Base-by-base conservation (phyloP, 2,113 vertebrate genomes). In the Gobio gobio region DNA sequence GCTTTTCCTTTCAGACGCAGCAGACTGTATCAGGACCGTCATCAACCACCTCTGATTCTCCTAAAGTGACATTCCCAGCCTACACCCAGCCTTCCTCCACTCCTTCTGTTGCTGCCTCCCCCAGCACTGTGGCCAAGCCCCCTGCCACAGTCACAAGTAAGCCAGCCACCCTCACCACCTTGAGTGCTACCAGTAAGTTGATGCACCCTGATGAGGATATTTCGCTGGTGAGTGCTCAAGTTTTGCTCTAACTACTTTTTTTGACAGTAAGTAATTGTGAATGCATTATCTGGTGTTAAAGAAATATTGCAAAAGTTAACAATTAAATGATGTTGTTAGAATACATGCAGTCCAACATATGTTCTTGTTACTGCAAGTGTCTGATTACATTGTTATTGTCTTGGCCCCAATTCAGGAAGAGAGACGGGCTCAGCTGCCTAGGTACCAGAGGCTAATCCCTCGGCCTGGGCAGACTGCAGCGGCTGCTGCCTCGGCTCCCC, bases 121-220 rank as follows among this genome's bases (percentile, higher is more conserved):
- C 96, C 91, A 98, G 97, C 93, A 96, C 97, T 95, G 97, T 97
- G 93, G 96, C 97, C 91, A 99, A 99, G 90, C 96, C 96, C 93
- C 95, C 97, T 10, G 94, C 97, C 89, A 97, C 97, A 90, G 97
- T 98, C 94, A 94, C 97, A 94, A 97, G 95, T 97, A 99, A 99
- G 95, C 98, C 98, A 92, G 97, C 98, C 92, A 97, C 97, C 87
- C 97, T 99, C 92, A 97, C 97, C 85, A 98, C 97, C 89, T 97
- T 97, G 95, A 99, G 98, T 96, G 98, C 98, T 96, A 99, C 98
- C 95, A 99, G 98, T 99, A 99, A 99, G 98, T 99, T 99, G 97
- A 99, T 99, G 97, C 97, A 99, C 92, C 98, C 98, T 96, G 98
- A 99, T 98, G 98, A 99, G 97, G 98, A 99, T 97, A 98, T 99